Conservation (phyloP, 2,797 vertebrate genomes). For the Rhinoraja longicauda region DNA sequence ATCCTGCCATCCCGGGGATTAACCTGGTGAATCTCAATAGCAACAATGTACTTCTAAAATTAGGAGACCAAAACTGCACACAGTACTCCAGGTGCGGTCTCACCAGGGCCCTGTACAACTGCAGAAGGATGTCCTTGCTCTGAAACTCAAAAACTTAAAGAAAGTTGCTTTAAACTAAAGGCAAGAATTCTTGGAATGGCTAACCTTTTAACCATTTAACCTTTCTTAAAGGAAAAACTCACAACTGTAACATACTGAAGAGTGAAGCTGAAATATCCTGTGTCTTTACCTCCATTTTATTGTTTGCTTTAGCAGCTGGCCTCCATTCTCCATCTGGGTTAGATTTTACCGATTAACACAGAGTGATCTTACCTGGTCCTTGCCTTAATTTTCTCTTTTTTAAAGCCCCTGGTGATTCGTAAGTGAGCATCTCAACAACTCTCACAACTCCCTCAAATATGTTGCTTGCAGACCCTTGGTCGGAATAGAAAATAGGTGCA, state of each 20-base stretch:
- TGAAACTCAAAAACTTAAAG: too few relatives aligned
- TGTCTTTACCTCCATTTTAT: not conserved
- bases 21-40: too few relatives aligned
- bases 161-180: conserved; percentile 1
- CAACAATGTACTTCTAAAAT: too few relatives aligned
- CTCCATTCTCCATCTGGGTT: not conserved
- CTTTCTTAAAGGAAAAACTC: too few relatives aligned
- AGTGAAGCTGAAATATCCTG: not conserved
- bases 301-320: not conserved
- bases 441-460: not conserved
- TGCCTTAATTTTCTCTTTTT: not conserved
- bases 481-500: not conserved
- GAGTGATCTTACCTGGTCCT: not conserved
- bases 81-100: too few relatives aligned
- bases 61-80: too few relatives aligned
- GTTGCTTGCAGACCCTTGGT: not conserved
- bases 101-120: too few relatives aligned
- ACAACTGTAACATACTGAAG: not conserved
- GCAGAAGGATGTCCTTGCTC: too few relatives aligned
- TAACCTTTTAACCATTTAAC: not conserved
- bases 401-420: not conserved
- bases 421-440: not conserved
- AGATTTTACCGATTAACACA: not conserved
- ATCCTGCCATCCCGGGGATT: too few relatives aligned
- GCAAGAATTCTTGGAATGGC: conserved; percentile 12